These are phyloP conservation scores for Pseudopodoces humilis DNA, from an alignment of 2,113 vertebrate genomes.

Conservation along the genomic window DNA sequence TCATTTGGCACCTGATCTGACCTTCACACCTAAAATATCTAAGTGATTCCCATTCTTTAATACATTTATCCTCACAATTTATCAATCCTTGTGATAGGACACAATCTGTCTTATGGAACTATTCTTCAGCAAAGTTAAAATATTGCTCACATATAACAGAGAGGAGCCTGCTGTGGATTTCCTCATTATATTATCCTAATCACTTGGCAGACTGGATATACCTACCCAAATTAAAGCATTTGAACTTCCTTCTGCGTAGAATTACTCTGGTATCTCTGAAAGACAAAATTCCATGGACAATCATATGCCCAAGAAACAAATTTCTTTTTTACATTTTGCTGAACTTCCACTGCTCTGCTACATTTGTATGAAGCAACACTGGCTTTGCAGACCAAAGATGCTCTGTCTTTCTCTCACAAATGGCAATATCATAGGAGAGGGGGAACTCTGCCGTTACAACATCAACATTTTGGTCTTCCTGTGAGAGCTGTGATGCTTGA, in stretches of 20 bases:
- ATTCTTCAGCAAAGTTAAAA: neutral
- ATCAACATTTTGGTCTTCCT: neutral
- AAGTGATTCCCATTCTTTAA: neutral
- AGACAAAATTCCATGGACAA: neutral
- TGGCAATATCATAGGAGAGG: neutral
- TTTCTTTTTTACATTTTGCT: neutral
- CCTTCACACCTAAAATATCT: neutral
- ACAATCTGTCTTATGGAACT: neutral
- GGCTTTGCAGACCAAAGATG: neutral
- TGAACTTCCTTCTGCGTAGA: neutral
- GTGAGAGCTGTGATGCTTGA: accelerated
- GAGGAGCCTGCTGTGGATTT: neutral
- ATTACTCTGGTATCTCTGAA: neutral
- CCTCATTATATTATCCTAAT: neutral
- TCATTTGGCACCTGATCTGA: neutral
- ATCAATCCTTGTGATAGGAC: neutral
- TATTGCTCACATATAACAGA: neutral
- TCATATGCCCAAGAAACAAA: neutral
- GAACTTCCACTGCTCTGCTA: neutral
- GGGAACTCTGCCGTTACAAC: neutral
- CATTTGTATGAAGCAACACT: accelerated
- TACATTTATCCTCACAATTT: neutral
- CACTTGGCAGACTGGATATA: neutral
- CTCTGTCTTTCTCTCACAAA: neutral
- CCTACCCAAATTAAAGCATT: neutral